Evolutionary conservation across 2,888 invertebrate genomes (phyloP).

Genomic region (Suillia variegata): DNA sequence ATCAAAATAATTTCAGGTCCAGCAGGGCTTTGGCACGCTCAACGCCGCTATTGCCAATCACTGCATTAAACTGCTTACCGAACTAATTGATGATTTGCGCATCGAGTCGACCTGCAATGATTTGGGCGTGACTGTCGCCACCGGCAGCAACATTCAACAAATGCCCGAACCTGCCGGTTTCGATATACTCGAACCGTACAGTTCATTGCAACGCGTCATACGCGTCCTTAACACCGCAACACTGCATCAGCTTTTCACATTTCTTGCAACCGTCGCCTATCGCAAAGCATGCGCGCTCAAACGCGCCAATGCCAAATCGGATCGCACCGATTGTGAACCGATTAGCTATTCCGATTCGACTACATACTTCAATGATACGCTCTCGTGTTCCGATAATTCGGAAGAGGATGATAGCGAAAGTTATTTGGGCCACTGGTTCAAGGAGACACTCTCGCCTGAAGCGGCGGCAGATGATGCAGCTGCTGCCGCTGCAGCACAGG

Average conservation of each 20-base stretch:
- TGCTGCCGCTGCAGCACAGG: slow-evolving; percentile 68
- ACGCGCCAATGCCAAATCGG: slow-evolving; percentile 76
- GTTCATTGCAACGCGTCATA: slow-evolving; percentile 62
- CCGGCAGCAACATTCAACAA: slow-evolving; percentile 22
- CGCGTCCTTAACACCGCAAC: slow-evolving; percentile 63
- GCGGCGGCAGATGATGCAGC: slow-evolving; percentile 57
- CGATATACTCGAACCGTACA: slow-evolving; percentile 60
- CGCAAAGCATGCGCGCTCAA: slow-evolving; percentile 87
- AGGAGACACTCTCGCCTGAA: slow-evolving; percentile 84
- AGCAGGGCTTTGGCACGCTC: slow-evolving; percentile 85
- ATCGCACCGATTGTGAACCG: slow-evolving; percentile 79
- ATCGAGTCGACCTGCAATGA: slow-evolving; percentile 57
- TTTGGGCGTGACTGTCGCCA: slow-evolving; percentile 24
- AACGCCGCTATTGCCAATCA: slow-evolving; percentile 88
- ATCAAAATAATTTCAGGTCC: no score
- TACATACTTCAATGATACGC: slow-evolving; percentile 94
- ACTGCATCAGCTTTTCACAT: slow-evolving; percentile 74
- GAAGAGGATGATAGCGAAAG: slow-evolving; percentile 74
- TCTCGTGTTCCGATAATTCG: slow-evolving; percentile 89
- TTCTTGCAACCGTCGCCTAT: slow-evolving; percentile 86
- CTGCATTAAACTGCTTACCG: slow-evolving; percentile 71
- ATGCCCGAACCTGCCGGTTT: slow-evolving; percentile 59
- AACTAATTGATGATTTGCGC: slow-evolving; percentile 59
- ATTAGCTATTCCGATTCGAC: slow-evolving; percentile 89
- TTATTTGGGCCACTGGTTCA: slow-evolving; percentile 84